Evolutionary conservation across 2,888 invertebrate genomes (phyloP), one percentile per base, ranked within the genome.

Genomic region (Ornithoptera priamus): DNA sequence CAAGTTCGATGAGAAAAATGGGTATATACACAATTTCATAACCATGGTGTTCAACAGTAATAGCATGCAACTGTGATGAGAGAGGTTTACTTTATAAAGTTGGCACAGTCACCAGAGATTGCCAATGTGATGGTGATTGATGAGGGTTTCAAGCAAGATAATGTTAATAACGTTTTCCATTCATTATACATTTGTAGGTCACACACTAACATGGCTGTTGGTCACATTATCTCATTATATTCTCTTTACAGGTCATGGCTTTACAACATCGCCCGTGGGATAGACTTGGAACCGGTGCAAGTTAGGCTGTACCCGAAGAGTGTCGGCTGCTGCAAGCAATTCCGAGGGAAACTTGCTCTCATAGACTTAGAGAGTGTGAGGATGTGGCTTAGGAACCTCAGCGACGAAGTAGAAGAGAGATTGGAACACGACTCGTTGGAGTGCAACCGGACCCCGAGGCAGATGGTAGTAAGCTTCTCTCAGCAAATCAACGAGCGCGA

Each of bases 291-390:
- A 80, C 95, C 96, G 18, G 99, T 99, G 0, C 95, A 94, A 71
- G 94, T 96, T 0, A 94, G 97, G 74, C 95, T 97, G 72, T 94
- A 98, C 68, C 94, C 98, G 0, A 98, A 99, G 87, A 98, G 98
- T 67, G 97, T 99, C 77, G 99, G 98, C 0, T 98, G 98, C 80
- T 97, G 98, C 83, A 99, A 99, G 89, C 97, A 97, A 81, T 99
- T 99, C 85, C 95, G 95, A 2, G 99, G 98, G 0, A 95, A 94
- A 79, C 94, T 94, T 75, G 95, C 96, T 15, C 94, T 99, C 7
- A 86, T 89, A 0, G 95, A 94, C 22, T 83, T 94, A 53, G 94
- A 95, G 42, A 94, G 94, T 70, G 92, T 97, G 24, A 92, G 93
- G 65, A 95, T 96, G 81, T 99, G 99, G 99, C 88, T 98, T 0